These are phyloP conservation scores for Lithophane leautieri DNA, from an alignment of 2,888 invertebrate genomes.

Conservation along the genomic window DNA sequence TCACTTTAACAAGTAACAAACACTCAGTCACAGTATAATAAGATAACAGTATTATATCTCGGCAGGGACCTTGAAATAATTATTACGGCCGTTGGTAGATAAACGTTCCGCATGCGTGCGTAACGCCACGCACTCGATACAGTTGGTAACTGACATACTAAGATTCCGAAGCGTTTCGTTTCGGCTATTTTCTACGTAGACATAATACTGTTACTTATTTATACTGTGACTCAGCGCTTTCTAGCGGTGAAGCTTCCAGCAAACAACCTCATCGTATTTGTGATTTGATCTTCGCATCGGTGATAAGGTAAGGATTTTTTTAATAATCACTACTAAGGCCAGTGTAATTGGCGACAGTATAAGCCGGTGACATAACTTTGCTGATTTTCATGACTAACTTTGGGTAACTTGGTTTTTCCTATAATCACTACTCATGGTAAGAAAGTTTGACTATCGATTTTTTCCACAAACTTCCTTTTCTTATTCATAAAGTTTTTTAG, in stretches of 20 bases:
- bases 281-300: neutral
- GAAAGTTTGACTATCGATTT: neutral
- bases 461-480: neutral
- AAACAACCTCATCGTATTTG: neutral
- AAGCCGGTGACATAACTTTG: neutral
- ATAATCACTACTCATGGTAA: neutral
- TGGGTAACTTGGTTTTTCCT: neutral
- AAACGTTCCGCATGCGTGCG: neutral
- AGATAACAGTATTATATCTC: neutral
- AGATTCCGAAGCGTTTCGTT: no score
- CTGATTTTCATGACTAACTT: neutral
- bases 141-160: no score
- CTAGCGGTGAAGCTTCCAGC: neutral
- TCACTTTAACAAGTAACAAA: neutral
- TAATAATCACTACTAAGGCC: neutral
- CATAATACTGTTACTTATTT: no score
- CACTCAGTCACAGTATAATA: no score
- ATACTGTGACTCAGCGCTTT: neutral
- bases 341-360: neutral
- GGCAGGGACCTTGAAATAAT: neutral
- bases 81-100: neutral
- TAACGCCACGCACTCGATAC: no score
- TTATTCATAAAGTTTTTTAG: conserved; percentile 7
- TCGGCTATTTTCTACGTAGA: no score
- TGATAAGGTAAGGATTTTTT: neutral